phyloP scores from a whole-genome alignment of 2,888 invertebrate genomes.

The Hypolimnas misippus region DNA sequence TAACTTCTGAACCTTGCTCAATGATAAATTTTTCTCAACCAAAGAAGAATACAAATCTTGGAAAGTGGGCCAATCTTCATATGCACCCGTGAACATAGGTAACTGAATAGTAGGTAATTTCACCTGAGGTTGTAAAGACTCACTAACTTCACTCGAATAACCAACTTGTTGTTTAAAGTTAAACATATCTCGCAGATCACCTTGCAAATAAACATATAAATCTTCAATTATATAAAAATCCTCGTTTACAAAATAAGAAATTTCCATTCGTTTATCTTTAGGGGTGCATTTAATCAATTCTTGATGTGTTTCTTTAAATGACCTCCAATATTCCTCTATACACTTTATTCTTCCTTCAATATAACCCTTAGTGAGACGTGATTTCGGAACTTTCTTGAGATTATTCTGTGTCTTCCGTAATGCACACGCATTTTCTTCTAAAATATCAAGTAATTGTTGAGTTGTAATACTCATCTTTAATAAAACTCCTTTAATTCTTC shows the following conservation, averaged over 20 bases:
- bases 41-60: slow-evolving; percentile 29
- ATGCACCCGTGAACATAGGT: slow-evolving; percentile 24
- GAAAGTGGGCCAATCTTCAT: slow-evolving; percentile 28
- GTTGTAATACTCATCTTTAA: not conserved
- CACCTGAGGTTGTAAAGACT: not conserved
- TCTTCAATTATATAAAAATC: slow-evolving; percentile 32
- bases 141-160: not conserved
- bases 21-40: slow-evolving; percentile 13
- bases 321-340: slow-evolving; percentile 37
- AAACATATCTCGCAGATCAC: slow-evolving; percentile 27
- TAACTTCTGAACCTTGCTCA: not conserved
- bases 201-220: slow-evolving; percentile 24
- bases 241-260: slow-evolving; percentile 38
- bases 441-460: slow-evolving; percentile 21
- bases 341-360: slow-evolving; percentile 34
- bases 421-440: slow-evolving; percentile 21
- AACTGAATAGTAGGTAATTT: not conserved
- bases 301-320: slow-evolving; percentile 30
- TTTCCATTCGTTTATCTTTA: slow-evolving; percentile 25
- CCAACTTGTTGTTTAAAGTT: not conserved
- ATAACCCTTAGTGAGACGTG: slow-evolving; percentile 37
- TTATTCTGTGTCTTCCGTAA: slow-evolving; percentile 16
- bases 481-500: not conserved
- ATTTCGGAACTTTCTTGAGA: slow-evolving; percentile 31
- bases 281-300: slow-evolving; percentile 36